A percentile compares a stretch with the other conserved stretches of the same genome.
Conservation (phyloP, 2,113 vertebrate species). For the Zapus hudsonius region DNA sequence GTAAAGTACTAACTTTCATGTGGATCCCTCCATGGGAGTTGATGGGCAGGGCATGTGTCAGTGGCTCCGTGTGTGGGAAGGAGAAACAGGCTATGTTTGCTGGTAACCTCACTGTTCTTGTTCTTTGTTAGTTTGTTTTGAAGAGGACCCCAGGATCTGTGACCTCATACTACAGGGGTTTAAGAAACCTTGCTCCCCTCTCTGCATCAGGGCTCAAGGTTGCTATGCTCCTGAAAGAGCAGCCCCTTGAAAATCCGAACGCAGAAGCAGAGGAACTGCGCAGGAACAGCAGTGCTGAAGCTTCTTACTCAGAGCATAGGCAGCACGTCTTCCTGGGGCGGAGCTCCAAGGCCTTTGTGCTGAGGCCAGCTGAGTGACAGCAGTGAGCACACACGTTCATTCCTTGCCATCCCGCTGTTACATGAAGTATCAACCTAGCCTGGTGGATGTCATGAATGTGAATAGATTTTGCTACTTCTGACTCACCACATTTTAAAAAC, state of each 20-base stretch:
- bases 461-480: constrained; percentile 42
- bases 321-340: neutral
- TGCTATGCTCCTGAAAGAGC: neutral
- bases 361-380: neutral
- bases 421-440: neutral
- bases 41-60: neutral
- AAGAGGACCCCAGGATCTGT: neutral
- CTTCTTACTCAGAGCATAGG: neutral
- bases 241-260: too few relatives aligned
- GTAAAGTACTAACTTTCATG: neutral
- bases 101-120: neutral
- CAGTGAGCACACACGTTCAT: neutral
- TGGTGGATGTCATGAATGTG: neutral
- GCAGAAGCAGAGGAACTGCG: too few relatives aligned
- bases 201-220: neutral
- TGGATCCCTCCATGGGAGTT: neutral
- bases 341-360: neutral
- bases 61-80: neutral
- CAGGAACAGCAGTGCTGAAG: too few relatives aligned
- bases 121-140: neutral
- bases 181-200: neutral
- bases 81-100: constrained; percentile 34
- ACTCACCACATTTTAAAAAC: constrained; percentile 27
- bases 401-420: neutral
- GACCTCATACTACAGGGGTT: neutral